These are phyloP conservation scores for Baryphthengus martii DNA, from an alignment of 2,113 vertebrate species.

Conservation along the genomic window DNA sequence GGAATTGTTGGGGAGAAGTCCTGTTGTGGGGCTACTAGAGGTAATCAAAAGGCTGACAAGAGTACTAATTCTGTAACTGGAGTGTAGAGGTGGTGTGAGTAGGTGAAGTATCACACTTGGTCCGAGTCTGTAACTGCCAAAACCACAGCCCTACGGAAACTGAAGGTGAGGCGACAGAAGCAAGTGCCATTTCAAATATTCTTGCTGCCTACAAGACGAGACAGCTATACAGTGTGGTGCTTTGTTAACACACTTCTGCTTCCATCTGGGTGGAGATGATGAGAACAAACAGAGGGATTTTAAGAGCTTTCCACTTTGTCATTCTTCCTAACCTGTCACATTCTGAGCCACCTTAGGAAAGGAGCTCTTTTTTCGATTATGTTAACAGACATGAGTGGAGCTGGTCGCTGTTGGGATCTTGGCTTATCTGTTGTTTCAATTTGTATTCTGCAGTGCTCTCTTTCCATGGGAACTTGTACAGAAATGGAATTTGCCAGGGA, in stretches of 20 bases:
- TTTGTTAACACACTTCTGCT: neutral
- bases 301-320: neutral
- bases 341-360: neutral
- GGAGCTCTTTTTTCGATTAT: neutral
- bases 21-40: neutral
- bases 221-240: neutral
- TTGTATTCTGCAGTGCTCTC: neutral
- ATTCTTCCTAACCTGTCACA: neutral
- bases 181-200: neutral
- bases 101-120: neutral
- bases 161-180: neutral
- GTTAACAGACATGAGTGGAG: neutral
- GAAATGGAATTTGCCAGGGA: neutral
- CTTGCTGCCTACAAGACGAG: neutral
- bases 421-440: neutral
- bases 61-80: neutral
- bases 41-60: neutral
- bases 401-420: neutral
- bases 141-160: neutral
- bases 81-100: neutral
- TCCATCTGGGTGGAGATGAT: neutral
- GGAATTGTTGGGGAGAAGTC: neutral
- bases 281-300: neutral
- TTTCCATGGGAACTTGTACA: neutral
- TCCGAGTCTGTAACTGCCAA: neutral